Evolutionary conservation across 2,888 invertebrate genomes (phyloP).

Genomic region (Drosophila prostipennis): DNA sequence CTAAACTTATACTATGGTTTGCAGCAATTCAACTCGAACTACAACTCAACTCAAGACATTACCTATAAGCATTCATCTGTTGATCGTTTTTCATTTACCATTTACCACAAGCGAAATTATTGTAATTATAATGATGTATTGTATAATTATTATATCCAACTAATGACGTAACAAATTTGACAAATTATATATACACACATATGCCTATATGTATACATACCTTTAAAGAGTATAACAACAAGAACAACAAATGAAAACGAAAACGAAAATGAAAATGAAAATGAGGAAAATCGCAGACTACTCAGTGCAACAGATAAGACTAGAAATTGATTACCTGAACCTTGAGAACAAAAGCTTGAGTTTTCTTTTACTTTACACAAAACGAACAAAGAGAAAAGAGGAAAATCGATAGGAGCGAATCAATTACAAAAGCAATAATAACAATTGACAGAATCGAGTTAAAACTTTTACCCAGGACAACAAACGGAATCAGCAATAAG

Average conservation of each 20-base stretch:
- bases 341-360: conserved; percentile 77
- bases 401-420: conserved; percentile 14
- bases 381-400: conserved; percentile 34
- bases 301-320: conserved; percentile 78
- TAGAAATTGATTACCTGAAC: conserved; percentile 79
- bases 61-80: conserved; percentile 40
- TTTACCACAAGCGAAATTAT: conserved; percentile 3
- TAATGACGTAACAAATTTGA: conserved; percentile 23
- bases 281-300: conserved; percentile 63
- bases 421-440: conserved; percentile 15
- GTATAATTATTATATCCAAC: conserved; percentile 10
- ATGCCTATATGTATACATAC: conserved; percentile 33
- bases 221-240: conserved; percentile 17
- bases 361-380: conserved; percentile 66
- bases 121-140: neutral
- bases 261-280: conserved; percentile 27
- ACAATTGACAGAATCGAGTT: conserved; percentile 15
- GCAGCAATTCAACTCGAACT: conserved; percentile 47
- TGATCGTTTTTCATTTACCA: conserved; percentile 23
- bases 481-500: conserved; percentile 7
- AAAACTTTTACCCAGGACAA: conserved; percentile 25
- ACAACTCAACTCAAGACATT: conserved; percentile 29
- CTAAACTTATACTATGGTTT: conserved; percentile 41
- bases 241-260: conserved; percentile 10
- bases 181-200: conserved; percentile 30